phyloP scores from a whole-genome alignment of 2,888 invertebrate species.

The Cybosia mesomella region DNA sequence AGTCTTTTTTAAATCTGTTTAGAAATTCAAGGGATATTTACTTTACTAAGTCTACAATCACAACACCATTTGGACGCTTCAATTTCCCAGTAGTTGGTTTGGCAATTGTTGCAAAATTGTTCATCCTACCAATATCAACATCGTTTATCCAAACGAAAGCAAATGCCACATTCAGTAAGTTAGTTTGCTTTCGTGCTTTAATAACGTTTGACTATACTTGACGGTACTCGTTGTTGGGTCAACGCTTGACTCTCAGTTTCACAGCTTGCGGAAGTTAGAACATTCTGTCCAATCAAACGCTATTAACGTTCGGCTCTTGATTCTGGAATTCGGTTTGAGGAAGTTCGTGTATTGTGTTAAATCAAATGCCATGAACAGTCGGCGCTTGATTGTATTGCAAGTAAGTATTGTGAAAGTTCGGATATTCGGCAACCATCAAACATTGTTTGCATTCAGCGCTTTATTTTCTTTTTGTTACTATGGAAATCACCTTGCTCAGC shows the following conservation, averaged over 20 bases:
- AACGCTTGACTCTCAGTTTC: constrained; percentile 6
- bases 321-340: background rate
- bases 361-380: background rate
- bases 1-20: constrained; percentile 30
- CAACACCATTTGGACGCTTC: constrained; percentile 44
- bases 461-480: background rate
- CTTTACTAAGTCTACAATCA: constrained; percentile 34
- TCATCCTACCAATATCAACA: constrained; percentile 35
- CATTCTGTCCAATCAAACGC: constrained; percentile 9
- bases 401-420: background rate
- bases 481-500: background rate
- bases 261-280: constrained; percentile 4
- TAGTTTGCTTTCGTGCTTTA: constrained; percentile 17
- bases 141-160: constrained; percentile 16
- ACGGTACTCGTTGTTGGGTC: constrained; percentile 3
- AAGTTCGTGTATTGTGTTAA: constrained; percentile 4
- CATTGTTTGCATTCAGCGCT: background rate
- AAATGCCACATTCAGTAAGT: constrained; percentile 21
- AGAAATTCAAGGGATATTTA: constrained; percentile 33
- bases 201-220: background rate
- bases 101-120: constrained; percentile 34
- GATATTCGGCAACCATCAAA: background rate
- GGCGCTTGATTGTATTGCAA: background rate
- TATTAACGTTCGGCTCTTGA: constrained; percentile 13
- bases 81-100: constrained; percentile 35